Percentiles rank a stretch among this genome's conserved stretches.
phyloP scores from a whole-genome alignment of 2,888 invertebrate genomes.

The Himalopsyche kuldschensis region DNA sequence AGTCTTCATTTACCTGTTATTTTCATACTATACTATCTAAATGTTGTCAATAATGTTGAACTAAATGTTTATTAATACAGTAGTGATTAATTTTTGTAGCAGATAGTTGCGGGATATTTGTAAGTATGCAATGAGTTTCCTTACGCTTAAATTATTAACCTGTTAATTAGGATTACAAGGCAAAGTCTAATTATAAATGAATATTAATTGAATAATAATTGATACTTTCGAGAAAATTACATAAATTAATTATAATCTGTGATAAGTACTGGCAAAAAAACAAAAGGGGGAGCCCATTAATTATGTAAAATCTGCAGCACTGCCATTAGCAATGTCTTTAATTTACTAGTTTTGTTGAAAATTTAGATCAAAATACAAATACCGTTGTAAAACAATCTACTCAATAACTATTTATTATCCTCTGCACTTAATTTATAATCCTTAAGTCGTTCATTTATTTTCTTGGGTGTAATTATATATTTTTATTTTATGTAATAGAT shows the following conservation, averaged over 20 bases:
- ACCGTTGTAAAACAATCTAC: not conserved
- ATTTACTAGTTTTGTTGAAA: no score
- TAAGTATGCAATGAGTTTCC: no score
- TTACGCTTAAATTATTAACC: not conserved
- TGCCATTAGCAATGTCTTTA: no score
- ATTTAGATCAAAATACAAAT: no score
- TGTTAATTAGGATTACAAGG: not conserved
- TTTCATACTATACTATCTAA: not conserved
- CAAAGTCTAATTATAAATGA: not conserved
- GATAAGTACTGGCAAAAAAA: no score
- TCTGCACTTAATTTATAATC: no score
- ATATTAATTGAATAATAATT: not conserved
- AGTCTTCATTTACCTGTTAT: not conserved
- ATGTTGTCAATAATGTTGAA: not conserved
- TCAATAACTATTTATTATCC: no score
- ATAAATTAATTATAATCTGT: no score
- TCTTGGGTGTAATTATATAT: not conserved
- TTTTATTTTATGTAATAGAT: conserved; percentile 58
- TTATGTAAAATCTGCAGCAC: no score
- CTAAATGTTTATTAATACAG: not conserved
- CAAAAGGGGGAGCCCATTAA: no score
- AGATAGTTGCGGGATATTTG: no score
- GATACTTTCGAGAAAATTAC: no score
- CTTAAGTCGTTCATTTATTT: not conserved
- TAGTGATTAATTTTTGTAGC: not conserved